phyloP scores from a whole-genome alignment of 2,888 invertebrate genomes.

The Linyphia triangularis region DNA sequence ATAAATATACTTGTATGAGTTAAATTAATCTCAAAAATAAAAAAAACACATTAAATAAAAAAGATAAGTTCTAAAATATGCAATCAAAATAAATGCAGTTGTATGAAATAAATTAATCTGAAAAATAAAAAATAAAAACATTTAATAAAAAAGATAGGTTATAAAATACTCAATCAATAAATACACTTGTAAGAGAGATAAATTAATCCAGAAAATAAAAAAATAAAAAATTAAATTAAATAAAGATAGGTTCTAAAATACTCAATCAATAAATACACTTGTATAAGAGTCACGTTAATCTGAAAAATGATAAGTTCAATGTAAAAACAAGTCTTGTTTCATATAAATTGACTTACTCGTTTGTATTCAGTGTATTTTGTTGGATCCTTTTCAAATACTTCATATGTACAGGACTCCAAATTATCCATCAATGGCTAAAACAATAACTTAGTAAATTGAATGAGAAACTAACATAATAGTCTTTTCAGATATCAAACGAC shows the following conservation, averaged over 20 bases:
- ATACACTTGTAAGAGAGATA: no score
- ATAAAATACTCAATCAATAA: background rate
- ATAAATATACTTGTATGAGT: no score
- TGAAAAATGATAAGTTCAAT: background rate
- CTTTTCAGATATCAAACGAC: background rate
- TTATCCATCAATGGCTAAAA: constrained; percentile 94
- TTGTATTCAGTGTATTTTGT: constrained; percentile 92
- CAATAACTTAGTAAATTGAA: background rate
- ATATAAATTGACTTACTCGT: constrained; percentile 72
- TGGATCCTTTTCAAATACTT: constrained; percentile 98
- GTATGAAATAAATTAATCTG: no score
- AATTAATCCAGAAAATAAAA: background rate
- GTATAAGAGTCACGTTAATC: background rate
- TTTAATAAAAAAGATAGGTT: no score
- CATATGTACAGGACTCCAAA: constrained; percentile 96
- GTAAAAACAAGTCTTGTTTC: no score
- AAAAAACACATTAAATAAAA: no score
- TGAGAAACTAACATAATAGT: background rate
- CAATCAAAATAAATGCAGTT: no score
- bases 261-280: background rate
- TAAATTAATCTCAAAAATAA: background rate
- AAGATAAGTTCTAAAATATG: no score
- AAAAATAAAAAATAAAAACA: no score
- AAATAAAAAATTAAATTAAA: no score
- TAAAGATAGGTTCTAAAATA: no score